Evolutionary conservation across 2,888 invertebrate species (phyloP).

Genomic region (Erebia aethiops): DNA sequence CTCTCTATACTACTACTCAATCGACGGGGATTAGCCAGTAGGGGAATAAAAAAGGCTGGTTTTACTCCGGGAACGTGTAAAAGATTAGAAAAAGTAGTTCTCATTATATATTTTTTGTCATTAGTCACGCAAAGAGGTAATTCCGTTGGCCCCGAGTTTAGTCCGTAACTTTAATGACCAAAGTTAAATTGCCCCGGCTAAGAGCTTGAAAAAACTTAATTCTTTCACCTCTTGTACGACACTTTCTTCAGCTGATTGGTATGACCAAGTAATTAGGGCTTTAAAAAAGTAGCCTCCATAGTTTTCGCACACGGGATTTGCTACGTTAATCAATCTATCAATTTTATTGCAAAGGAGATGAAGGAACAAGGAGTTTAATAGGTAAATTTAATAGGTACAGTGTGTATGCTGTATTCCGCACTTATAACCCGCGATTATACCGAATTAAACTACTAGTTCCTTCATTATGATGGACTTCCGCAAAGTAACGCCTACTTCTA

Average conservation of each 20-base stretch:
- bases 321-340: too few species aligned
- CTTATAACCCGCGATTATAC: too few species aligned
- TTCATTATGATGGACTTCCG: too few species aligned
- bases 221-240: conserved; percentile 7
- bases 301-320: not conserved
- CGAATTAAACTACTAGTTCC: too few species aligned
- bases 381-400: too few species aligned
- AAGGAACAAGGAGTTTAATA: too few species aligned
- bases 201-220: conserved; percentile 17
- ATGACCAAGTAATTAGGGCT: not conserved
- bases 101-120: conserved; percentile 26
- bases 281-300: not conserved
- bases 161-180: conserved; percentile 41
- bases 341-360: too few species aligned
- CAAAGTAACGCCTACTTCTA: too few species aligned
- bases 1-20: too few species aligned
- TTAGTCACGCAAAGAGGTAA: conserved; percentile 36
- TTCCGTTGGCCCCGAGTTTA: conserved; percentile 30
- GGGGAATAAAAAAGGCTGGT: too few species aligned
- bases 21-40: too few species aligned
- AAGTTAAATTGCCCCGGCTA: conserved; percentile 41
- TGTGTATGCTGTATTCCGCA: too few species aligned
- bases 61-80: not conserved
- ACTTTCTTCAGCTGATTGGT: conserved; percentile 15
- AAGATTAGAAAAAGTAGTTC: not conserved